A percentile compares a stretch with the other conserved stretches of the same genome.
Evolutionary conservation across 2,113 vertebrate genomes (phyloP).

Genomic region (Diphyllodes magnificus): DNA sequence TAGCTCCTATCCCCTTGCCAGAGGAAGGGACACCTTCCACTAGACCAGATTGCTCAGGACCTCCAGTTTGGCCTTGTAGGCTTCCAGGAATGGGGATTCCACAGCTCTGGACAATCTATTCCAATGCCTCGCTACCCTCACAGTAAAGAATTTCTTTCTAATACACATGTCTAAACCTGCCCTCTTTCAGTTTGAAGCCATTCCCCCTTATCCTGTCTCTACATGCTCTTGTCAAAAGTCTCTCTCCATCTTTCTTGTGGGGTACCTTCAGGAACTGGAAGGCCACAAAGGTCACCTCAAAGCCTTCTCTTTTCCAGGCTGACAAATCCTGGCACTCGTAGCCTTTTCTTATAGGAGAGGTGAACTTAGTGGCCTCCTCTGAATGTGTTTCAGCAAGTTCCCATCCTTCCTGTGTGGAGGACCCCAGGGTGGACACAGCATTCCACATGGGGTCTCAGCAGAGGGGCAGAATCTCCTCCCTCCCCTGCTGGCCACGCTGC

Average conservation of each 20-base stretch:
- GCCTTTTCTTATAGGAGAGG: not conserved
- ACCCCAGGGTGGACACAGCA: not conserved
- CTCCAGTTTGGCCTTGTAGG: not conserved
- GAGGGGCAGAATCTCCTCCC: not conserved
- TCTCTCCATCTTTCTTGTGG: not conserved
- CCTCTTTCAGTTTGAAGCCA: not conserved
- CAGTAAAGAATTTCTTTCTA: not conserved
- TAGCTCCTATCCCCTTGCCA: not conserved
- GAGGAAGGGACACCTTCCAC: not conserved
- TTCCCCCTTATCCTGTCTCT: not conserved
- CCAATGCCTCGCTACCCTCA: not conserved
- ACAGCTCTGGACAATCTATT: not conserved
- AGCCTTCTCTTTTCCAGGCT: not conserved
- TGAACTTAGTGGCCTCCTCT: not conserved
- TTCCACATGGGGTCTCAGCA: not conserved
- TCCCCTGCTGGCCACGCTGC: fast-evolving
- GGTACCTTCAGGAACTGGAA: not conserved
- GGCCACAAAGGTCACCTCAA: not conserved
- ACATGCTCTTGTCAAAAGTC: not conserved
- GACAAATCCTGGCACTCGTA: not conserved
- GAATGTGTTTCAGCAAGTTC: not conserved
- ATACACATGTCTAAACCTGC: fast-evolving
- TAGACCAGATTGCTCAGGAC: not conserved
- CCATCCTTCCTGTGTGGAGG: not conserved
- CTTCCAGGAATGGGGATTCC: not conserved